phyloP scores from a whole-genome alignment of 2,113 vertebrate genomes.

The Marmota monax region DNA sequence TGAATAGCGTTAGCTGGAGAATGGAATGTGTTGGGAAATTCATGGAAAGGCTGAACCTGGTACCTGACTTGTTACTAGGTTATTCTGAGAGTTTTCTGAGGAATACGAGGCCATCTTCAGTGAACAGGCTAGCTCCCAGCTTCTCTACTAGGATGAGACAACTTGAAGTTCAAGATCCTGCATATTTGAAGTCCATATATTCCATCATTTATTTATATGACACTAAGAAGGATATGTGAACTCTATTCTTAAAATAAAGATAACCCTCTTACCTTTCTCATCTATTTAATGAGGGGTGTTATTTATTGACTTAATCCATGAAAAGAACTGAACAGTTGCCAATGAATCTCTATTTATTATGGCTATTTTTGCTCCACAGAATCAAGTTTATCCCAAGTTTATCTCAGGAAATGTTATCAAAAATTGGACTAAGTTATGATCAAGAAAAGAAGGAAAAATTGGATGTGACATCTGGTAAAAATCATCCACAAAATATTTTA shows the following conservation, averaged over 20 bases:
- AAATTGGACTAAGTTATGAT: background rate
- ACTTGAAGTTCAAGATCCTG: background rate
- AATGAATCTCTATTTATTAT: background rate
- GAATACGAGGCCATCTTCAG: background rate
- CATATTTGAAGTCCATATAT: background rate
- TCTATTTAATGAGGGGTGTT: background rate
- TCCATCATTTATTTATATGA: background rate
- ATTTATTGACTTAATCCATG: background rate
- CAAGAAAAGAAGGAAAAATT: background rate
- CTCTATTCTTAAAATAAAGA: background rate
- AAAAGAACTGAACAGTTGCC: background rate
- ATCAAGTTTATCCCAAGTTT: background rate
- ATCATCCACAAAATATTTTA: background rate
- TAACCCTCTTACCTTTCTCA: background rate
- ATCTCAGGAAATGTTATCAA: background rate
- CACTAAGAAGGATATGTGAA: background rate
- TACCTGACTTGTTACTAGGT: background rate
- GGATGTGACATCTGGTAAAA: background rate
- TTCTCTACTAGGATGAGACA: background rate
- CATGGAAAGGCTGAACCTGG: slow-evolving; percentile 58
- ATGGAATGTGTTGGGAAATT: slow-evolving; percentile 27
- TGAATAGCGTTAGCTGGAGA: slow-evolving; percentile 38
- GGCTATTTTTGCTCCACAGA: background rate
- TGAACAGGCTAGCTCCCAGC: background rate
- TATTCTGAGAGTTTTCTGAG: background rate